Conservation (phyloP, 2,888 invertebrate species). For the Trachelus tabidus region DNA sequence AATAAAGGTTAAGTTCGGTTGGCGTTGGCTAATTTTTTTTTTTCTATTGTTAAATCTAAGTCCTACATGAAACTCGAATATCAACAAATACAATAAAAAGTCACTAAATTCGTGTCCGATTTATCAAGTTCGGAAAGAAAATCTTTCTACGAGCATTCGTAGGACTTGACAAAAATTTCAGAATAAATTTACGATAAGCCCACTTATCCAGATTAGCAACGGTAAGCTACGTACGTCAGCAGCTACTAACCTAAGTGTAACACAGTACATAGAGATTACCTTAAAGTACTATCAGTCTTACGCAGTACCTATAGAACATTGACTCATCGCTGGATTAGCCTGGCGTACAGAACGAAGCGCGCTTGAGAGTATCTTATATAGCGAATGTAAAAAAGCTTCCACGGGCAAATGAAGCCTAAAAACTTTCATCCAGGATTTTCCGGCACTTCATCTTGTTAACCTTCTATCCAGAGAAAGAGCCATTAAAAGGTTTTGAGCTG, state of each 20-base stretch:
- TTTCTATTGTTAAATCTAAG: neutral
- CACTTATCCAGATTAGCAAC: neutral
- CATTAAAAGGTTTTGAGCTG: neutral
- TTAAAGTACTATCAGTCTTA: neutral
- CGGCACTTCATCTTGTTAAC: slow-evolving; percentile 5
- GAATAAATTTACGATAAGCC: neutral
- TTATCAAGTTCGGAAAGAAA: neutral
- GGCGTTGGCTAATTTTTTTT: neutral
- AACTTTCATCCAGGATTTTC: slow-evolving; percentile 6
- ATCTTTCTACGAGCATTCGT: neutral
- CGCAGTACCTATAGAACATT: neutral
- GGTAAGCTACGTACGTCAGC: neutral
- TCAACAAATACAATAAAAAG: neutral
- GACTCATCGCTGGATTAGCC: neutral
- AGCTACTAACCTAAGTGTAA: neutral
- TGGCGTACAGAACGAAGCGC: neutral
- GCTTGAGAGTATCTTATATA: neutral
- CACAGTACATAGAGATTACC: neutral
- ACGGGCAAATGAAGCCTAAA: slow-evolving; percentile 10
- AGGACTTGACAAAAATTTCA: neutral
- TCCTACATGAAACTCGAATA: neutral
- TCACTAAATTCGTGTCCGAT: too few species aligned
- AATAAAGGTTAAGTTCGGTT: neutral
- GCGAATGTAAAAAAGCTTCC: neutral
- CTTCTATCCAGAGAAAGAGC: slow-evolving; percentile 9